phyloP scores from a whole-genome alignment of 2,888 invertebrate species.

The Cepaea hortensis region DNA sequence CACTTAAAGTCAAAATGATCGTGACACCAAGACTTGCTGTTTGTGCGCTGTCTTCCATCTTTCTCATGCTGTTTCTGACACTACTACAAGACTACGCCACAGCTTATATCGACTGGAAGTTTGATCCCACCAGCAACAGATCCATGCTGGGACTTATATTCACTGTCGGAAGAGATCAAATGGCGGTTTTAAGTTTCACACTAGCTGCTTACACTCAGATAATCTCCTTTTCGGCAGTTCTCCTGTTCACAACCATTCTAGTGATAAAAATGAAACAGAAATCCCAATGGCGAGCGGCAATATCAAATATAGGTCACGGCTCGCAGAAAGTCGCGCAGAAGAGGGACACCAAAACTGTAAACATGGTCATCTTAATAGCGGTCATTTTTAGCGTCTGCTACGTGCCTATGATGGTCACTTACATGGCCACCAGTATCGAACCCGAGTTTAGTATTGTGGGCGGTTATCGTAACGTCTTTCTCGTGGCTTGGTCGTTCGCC shows the following conservation, averaged over 20 bases:
- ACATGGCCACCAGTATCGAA: neutral
- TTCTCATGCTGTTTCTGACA: neutral
- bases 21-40: conserved; percentile 21
- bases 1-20: neutral
- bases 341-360: neutral
- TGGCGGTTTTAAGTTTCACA: conserved; percentile 15
- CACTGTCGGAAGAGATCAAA: neutral
- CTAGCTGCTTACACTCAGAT: conserved; percentile 14
- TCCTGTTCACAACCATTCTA: conserved; percentile 10
- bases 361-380: conserved; percentile 3
- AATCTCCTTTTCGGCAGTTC: neutral
- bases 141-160: conserved; percentile 23
- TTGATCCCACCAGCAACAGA: neutral
- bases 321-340: neutral
- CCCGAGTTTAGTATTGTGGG: conserved; percentile 26
- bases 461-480: conserved; percentile 6
- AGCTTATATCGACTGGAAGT: neutral
- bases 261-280: conserved; percentile 24
- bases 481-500: conserved; percentile 17
- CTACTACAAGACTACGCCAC: conserved; percentile 3
- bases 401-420: conserved; percentile 7
- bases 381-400: conserved; percentile 21
- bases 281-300: conserved; percentile 4
- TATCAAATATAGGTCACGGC: neutral
- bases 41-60: neutral